Conservation (phyloP, 2,888 invertebrate genomes). For the Timandra comae region DNA sequence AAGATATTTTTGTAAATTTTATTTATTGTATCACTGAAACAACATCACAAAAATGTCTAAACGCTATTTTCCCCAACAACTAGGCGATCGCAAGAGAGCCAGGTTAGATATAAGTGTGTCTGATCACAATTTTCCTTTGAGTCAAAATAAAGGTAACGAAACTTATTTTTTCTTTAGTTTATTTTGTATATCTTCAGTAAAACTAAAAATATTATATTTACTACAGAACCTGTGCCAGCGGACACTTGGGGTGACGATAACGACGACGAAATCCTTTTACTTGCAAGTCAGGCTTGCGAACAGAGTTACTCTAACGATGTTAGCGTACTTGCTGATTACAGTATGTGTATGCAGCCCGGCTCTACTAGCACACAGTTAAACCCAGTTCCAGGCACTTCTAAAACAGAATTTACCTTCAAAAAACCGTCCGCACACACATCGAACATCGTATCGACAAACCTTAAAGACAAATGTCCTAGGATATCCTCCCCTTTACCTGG, state of each 20-base stretch:
- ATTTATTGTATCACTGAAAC: too few species aligned
- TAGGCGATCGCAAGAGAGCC: slow-evolving; percentile 57
- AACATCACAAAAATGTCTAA: slow-evolving; percentile 49
- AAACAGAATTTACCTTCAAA: slow-evolving; percentile 47
- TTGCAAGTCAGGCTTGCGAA: slow-evolving; percentile 69
- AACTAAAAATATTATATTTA: slow-evolving; percentile 4
- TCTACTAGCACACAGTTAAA: slow-evolving; percentile 58
- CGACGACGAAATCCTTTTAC: slow-evolving; percentile 64
- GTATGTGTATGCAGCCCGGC: slow-evolving; percentile 52
- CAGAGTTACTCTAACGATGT: slow-evolving; percentile 42
- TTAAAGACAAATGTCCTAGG: slow-evolving; percentile 53
- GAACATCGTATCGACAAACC: slow-evolving; percentile 36
- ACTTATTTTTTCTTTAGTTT: not conserved
- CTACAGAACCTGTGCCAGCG: slow-evolving; percentile 26
- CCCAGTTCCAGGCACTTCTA: slow-evolving; percentile 45
- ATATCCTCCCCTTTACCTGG: slow-evolving; percentile 62
- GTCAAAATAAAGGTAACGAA: slow-evolving; percentile 57
- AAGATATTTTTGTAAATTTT: too few species aligned
- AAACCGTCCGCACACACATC: slow-evolving; percentile 40
- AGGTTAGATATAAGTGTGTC: slow-evolving; percentile 59
- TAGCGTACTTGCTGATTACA: slow-evolving; percentile 52
- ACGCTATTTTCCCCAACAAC: slow-evolving; percentile 49
- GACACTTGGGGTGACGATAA: slow-evolving; percentile 67
- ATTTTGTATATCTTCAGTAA: slow-evolving; percentile 1
- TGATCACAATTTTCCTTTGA: slow-evolving; percentile 65